Evolutionary conservation across 2,113 vertebrate genomes (phyloP).

Genomic region (Ahaetulla prasina): DNA sequence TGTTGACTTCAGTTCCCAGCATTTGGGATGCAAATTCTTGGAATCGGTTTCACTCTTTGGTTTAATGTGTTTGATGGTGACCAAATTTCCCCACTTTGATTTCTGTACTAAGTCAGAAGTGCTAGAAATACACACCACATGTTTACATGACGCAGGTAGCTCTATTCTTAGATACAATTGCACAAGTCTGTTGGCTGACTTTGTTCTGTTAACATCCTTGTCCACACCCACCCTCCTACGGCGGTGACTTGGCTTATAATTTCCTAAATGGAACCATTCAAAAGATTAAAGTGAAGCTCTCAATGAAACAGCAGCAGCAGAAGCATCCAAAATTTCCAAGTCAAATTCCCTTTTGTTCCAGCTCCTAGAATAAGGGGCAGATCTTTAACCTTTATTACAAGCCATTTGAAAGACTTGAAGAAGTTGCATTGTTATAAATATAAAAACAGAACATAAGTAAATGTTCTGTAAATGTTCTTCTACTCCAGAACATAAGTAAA

Average conservation of each 20-base stretch:
- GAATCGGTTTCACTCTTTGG: constrained; percentile 31
- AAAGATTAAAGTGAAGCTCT: constrained; percentile 44
- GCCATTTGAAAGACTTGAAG: neutral
- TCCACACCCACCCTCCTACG: constrained; percentile 38
- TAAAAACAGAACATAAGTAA: too few species aligned
- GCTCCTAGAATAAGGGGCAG: constrained; percentile 39
- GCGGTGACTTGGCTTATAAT: constrained; percentile 42
- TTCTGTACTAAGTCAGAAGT: constrained; percentile 52
- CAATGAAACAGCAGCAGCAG: constrained; percentile 32
- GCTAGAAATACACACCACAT: constrained; percentile 53
- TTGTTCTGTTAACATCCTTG: constrained; percentile 39
- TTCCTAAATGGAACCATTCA: constrained; percentile 47
- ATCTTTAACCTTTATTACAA: constrained; percentile 17
- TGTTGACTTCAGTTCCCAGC: constrained; percentile 36
- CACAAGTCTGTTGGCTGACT: constrained; percentile 40
- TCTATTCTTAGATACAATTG: constrained; percentile 57
- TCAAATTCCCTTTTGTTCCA: constrained; percentile 42
- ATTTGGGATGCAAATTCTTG: constrained; percentile 40
- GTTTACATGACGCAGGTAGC: constrained; percentile 49
- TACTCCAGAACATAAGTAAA: constrained; percentile 37
- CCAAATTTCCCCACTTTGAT: constrained; percentile 58
- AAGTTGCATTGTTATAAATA: constrained; percentile 26
- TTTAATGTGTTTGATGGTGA: constrained; percentile 51
- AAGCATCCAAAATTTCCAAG: constrained; percentile 50
- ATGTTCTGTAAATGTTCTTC: too few species aligned